phyloP scores from a whole-genome alignment of 2,888 invertebrate genomes.

The Caenorhabditis plicata region DNA sequence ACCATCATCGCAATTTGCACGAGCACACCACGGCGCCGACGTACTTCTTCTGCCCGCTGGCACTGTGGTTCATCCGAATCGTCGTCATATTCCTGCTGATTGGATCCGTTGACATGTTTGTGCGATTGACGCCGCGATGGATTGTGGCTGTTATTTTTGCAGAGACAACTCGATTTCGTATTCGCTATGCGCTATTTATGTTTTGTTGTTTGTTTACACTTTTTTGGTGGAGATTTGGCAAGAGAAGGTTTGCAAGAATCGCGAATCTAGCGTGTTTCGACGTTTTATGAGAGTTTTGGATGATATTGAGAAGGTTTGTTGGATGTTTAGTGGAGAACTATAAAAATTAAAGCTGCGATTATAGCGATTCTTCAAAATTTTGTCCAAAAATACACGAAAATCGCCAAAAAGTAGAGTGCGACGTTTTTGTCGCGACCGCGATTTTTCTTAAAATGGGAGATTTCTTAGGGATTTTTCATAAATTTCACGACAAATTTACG shows the following conservation, averaged over 20 bases:
- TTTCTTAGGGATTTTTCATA: no score
- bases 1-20: slow-evolving; percentile 5
- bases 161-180: slow-evolving; percentile 28
- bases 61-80: slow-evolving; percentile 17
- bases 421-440: no score
- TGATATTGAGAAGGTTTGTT: slow-evolving; percentile 7
- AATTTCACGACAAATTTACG: no score
- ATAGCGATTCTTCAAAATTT: no score
- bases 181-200: slow-evolving; percentile 9
- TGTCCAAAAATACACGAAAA: no score
- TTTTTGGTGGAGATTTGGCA: slow-evolving; percentile 25
- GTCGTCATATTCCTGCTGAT: slow-evolving; percentile 26
- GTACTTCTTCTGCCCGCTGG: slow-evolving; percentile 23
- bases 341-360: neutral
- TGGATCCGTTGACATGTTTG: slow-evolving; percentile 42
- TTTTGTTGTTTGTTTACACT: slow-evolving; percentile 24
- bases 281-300: slow-evolving; percentile 23
- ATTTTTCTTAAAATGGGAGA: no score
- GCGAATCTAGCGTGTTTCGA: slow-evolving; percentile 11
- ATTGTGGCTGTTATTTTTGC: no score
- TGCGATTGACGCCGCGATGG: neutral
- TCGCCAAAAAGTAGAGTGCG: no score
- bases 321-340: neutral
- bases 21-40: slow-evolving; percentile 19
- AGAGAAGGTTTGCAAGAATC: slow-evolving; percentile 13